Evolutionary conservation across 2,797 vertebrate genomes (phyloP).

Genomic region (Phoeniculus purpureus): DNA sequence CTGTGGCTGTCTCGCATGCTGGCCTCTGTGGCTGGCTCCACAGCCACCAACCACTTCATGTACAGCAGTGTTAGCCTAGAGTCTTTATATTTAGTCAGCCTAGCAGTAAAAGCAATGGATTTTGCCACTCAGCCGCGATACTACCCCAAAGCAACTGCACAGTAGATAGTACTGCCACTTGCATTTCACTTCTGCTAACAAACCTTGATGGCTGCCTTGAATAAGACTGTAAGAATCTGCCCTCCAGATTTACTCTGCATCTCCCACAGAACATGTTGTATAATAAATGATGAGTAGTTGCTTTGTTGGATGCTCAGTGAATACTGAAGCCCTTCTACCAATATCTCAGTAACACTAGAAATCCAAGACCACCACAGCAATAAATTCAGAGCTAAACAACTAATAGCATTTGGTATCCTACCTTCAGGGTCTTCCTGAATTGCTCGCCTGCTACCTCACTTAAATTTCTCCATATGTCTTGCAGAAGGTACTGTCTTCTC

Average conservation of each 20-base stretch:
- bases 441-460: accelerated
- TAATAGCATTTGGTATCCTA: slow-evolving; percentile 1
- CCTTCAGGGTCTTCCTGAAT: not conserved
- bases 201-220: not conserved
- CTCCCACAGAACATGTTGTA: accelerated
- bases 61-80: not conserved
- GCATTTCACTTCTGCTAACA: not conserved
- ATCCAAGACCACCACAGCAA: not conserved
- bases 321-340: not conserved
- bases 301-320: not conserved
- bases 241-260: not conserved
- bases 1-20: not conserved
- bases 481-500: too few relatives aligned
- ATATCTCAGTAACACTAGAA: not conserved
- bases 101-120: not conserved
- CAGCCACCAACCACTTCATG: not conserved
- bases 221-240: not conserved
- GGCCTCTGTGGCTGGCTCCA: not conserved
- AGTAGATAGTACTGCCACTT: not conserved
- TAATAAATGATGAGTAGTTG: not conserved
- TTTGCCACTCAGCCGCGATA: not conserved
- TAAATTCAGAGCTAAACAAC: not conserved
- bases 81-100: not conserved
- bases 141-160: not conserved
- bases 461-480: not conserved